Percentiles rank a stretch among this genome's conserved stretches.
phyloP scores from a whole-genome alignment of 2,113 vertebrate genomes.

The Ageneiosus marmoratus region DNA sequence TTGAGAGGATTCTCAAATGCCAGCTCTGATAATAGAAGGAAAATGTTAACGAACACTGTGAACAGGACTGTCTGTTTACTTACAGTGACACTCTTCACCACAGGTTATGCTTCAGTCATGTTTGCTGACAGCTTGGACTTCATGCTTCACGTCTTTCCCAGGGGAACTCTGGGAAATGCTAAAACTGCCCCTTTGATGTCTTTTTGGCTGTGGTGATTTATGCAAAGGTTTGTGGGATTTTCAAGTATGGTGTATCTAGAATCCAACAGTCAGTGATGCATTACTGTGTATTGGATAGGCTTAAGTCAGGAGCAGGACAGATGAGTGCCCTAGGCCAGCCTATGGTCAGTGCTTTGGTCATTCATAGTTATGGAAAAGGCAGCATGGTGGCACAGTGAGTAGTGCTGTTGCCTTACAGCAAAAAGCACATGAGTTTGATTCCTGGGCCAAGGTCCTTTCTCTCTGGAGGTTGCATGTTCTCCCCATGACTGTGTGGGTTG shows the following conservation, averaged over 20 bases:
- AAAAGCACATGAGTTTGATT: no score
- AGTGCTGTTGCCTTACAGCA: no score
- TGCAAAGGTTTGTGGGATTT: constrained; percentile 29
- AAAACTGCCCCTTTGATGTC: constrained; percentile 19
- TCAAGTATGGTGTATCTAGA: constrained; percentile 16
- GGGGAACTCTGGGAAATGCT: constrained; percentile 39
- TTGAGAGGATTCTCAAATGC: constrained; percentile 8
- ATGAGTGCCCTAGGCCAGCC: neutral
- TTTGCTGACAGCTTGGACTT: constrained; percentile 49
- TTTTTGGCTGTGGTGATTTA: constrained; percentile 28
- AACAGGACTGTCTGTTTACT: constrained; percentile 34
- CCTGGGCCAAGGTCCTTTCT: no score
- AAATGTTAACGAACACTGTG: constrained; percentile 30
- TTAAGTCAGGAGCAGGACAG: neutral
- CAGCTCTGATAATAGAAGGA: constrained; percentile 16
- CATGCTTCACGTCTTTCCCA: constrained; percentile 29
- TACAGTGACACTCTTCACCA: constrained; percentile 33
- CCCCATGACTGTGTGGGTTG: no score
- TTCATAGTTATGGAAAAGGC: neutral
- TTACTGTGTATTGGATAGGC: neutral
- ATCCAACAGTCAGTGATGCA: constrained; percentile 12
- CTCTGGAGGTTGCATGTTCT: no score
- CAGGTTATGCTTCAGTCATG: constrained; percentile 36
- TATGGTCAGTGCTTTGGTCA: neutral
- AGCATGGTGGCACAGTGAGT: no score